A percentile compares a stretch with the other conserved stretches of the same genome.
phyloP scores from a whole-genome alignment of 2,888 invertebrate genomes.

The Sphecodes monilicornis region DNA sequence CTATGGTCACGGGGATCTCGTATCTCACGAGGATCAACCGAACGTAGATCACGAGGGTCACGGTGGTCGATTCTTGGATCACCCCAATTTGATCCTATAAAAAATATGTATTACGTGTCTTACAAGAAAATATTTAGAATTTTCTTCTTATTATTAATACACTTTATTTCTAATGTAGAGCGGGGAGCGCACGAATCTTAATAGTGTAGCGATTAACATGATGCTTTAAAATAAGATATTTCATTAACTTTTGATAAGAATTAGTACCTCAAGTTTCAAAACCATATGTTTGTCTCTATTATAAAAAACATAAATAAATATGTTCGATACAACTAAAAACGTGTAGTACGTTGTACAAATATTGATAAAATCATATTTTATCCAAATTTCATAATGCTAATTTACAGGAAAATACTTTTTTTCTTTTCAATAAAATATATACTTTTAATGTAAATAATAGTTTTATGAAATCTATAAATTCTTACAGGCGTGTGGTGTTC shows the following conservation, averaged over 20 bases:
- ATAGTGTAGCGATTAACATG: not conserved
- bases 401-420: not conserved
- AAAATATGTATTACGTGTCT: constrained; percentile 16
- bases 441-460: no score
- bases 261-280: not conserved
- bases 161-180: not conserved
- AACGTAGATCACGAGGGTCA: constrained; percentile 86
- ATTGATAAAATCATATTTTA: not conserved
- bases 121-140: not conserved
- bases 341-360: not conserved
- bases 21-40: constrained; percentile 87
- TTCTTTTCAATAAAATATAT: no score
- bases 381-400: not conserved
- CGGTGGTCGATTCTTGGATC: constrained; percentile 86
- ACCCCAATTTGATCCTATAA: constrained; percentile 83
- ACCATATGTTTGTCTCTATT: not conserved
- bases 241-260: not conserved
- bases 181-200: not conserved
- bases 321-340: not conserved
- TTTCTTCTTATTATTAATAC: not conserved
- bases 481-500: no score
- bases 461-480: no score
- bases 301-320: not conserved
- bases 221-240: not conserved
- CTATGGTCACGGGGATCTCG: constrained; percentile 85